Base-by-base conservation (phyloP, 2,888 invertebrate species). In the Ligdia adustata region DNA sequence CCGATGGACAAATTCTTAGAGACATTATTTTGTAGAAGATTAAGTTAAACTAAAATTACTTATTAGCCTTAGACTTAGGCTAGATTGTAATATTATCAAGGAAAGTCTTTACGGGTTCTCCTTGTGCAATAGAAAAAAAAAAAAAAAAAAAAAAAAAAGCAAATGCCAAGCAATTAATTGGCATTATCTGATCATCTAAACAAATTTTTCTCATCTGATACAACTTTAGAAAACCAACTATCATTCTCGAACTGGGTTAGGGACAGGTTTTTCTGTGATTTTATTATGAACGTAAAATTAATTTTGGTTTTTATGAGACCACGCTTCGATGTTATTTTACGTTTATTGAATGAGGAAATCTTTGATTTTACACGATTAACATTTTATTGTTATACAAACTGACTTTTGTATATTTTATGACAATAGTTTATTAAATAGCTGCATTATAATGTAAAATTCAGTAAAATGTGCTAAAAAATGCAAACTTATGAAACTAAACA, bases 111-210 rank as follows among this genome's bases (percentile, higher is more conserved):
- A n/a, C n/a, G n/a, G n/a, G n/a, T n/a, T n/a, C n/a, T n/a, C n/a
- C n/a, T n/a, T n/a, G n/a, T n/a, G n/a, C n/a, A n/a, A n/a, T n/a
- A n/a, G n/a, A n/a, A n/a, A n/a, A n/a, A n/a, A n/a, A n/a, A n/a
- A n/a, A n/a, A n/a, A n/a, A n/a, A n/a, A n/a, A n/a, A n/a, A n/a
- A n/a, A n/a, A n/a, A n/a, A n/a, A n/a, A n/a, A n/a, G n/a, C n/a
- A n/a, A n/a, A n/a, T 45, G 45, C 37, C 45, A 45, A 41, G 41
- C 33, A 50, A 41, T 45, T 43, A 47, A 31, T 31, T 28, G 6
- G 14, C 32, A 37, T 40, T 37, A 52, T 43, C 43, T 48, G 18
- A 12, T 9, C 31, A 43, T 47, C 35, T 47, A n/a, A 40, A 44
- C 38, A 35, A 34, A 37, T 37, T 41, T 31, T 40, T 13, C 22